Base-by-base conservation (phyloP, 1,140 invertebrate species). In the Lepeophtheirus salmonis region DNA sequence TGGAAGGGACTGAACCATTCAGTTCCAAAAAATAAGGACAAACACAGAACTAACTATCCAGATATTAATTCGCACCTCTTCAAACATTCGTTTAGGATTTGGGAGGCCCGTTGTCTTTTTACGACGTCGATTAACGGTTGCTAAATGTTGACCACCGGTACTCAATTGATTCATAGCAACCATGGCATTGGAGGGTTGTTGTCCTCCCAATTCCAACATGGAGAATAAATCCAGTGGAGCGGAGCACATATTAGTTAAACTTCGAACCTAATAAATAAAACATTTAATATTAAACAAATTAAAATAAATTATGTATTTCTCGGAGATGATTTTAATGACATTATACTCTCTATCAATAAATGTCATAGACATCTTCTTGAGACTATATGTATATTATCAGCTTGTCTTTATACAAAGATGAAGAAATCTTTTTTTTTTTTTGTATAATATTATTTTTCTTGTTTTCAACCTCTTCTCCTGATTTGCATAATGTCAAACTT, bases 51-150 rank as follows among this genome's bases (percentile, higher is more conserved):
- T n/a, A 64, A 30, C 24, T 23, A 48, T 12, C 12, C 41, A n/a
- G n/a, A 48, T 48, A 12, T 48, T n/a, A n/a, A 48, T 48, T 48
- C 69, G 64, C 66, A 78, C 77, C 71, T 97, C 91, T 73, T 97
- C 91, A 72, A 92, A 96, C 89, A 97, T 96, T 71, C 94, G 95
- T 73, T 95, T 95, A 41, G 88, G 84, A 73, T 96, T 94, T 0
- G 88, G 89, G 0, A 86, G 80, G 4, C 86, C 83, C 1, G 87
- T 82, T 0, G 86, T 89, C 67, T 94, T 94, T n/a, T 26, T 16
- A 13, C 59, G 89, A 53, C 89, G 77, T 66, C 85, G 73, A 68
- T 91, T 92, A 1, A 92, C 87, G 0, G 89, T 94, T 1, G 87
- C 83, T 67, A 60, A 62, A 50, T 66, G 63, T 61, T 65, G 63